Conservation (phyloP, 2,113 vertebrate species). For the Nematolebias whitei region DNA sequence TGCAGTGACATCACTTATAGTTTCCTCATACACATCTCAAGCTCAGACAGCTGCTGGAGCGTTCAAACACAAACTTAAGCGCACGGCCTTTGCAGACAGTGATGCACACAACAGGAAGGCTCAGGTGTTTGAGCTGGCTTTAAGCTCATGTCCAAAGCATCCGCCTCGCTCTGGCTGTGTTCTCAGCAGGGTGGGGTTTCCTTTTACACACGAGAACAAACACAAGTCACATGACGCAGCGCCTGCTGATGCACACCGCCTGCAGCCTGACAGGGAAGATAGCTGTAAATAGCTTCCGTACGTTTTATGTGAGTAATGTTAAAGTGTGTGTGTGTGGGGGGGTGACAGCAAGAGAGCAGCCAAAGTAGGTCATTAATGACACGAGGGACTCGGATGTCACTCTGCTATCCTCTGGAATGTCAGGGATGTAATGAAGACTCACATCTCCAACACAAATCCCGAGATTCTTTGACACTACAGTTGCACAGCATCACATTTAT, state of each 20-base stretch:
- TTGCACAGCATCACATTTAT: slow-evolving; percentile 32
- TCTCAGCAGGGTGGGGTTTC: slow-evolving; percentile 27
- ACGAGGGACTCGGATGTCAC: slow-evolving; percentile 25
- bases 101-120: slow-evolving; percentile 20
- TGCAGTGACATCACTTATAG: slow-evolving; percentile 78
- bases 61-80: slow-evolving; percentile 50
- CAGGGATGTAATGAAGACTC: not conserved
- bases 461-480: slow-evolving; percentile 2
- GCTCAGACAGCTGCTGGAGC: slow-evolving; percentile 74
- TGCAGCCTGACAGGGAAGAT: slow-evolving; percentile 38
- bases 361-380: slow-evolving; percentile 41
- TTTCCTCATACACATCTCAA: slow-evolving; percentile 65
- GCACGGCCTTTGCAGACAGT: slow-evolving; percentile 18
- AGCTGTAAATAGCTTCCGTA: slow-evolving; percentile 49
- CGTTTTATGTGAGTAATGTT: slow-evolving; percentile 53
- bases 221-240: slow-evolving; percentile 38
- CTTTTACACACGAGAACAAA: slow-evolving; percentile 23
- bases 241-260: slow-evolving; percentile 36
- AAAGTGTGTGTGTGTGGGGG: too few relatives aligned
- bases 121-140: slow-evolving; percentile 46
- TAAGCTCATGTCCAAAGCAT: slow-evolving; percentile 7
- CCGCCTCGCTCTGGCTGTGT: slow-evolving; percentile 1
- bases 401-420: slow-evolving; percentile 6
- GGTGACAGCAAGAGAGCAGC: slow-evolving; percentile 30
- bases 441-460: slow-evolving; percentile 8